These are phyloP conservation scores for Telenomus remus DNA, from an alignment of 1,140 invertebrate genomes.

Conservation along the genomic window DNA sequence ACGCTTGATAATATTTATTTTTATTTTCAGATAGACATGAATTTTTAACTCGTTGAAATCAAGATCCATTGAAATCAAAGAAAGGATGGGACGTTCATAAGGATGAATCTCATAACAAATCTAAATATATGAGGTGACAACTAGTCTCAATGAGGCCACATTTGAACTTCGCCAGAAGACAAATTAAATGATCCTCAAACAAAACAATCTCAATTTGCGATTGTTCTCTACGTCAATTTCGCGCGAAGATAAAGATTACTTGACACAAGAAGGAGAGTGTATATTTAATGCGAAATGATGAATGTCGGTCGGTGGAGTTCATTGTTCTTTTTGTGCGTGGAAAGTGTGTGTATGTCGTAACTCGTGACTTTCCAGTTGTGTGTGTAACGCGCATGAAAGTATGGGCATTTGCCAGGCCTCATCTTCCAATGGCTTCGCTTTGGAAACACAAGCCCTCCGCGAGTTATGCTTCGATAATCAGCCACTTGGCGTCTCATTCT, in stretches of 20 bases:
- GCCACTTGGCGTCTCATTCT: background rate
- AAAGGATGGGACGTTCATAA: background rate
- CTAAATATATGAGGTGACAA: constrained; percentile 9
- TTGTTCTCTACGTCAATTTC: constrained; percentile 2
- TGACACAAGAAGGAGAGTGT: background rate
- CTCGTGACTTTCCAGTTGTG: constrained; percentile 5
- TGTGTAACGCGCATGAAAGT: constrained; percentile 34
- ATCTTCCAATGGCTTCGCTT: constrained; percentile 55
- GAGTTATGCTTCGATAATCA: constrained; percentile 48
- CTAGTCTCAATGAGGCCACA: constrained; percentile 1
- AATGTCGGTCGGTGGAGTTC: constrained; percentile 41
- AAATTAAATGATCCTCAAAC: constrained; percentile 12
- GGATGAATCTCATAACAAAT: background rate
- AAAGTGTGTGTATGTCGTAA: constrained; percentile 31
- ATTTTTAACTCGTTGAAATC: no score
- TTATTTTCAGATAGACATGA: no score
- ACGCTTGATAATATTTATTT: no score
- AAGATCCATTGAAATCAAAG: no score
- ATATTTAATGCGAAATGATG: constrained; percentile 22
- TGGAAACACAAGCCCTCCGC: constrained; percentile 48
- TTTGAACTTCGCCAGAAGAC: background rate
- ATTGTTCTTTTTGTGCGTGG: constrained; percentile 42
- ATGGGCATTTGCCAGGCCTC: constrained; percentile 51
- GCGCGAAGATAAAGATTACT: constrained; percentile 10
- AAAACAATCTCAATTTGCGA: background rate